Percentiles rank a stretch among this genome's conserved stretches.
These are phyloP conservation scores for Rotaria socialis DNA, from an alignment of 2,888 invertebrate species.

Conservation along the genomic window DNA sequence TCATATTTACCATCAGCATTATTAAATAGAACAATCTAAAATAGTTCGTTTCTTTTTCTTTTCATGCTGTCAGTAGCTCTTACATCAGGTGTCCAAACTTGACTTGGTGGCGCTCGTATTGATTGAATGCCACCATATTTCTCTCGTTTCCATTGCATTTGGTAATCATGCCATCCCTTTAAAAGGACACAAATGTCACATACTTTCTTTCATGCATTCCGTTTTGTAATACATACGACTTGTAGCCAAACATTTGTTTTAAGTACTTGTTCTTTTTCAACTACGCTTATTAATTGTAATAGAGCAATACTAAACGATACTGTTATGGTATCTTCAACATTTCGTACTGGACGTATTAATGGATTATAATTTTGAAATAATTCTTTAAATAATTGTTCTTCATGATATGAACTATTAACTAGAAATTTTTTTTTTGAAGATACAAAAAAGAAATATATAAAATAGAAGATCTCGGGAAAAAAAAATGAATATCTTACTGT, in stretches of 20 bases:
- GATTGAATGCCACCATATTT: constrained; percentile 36
- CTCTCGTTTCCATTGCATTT: constrained; percentile 41
- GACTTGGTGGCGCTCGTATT: constrained; percentile 38
- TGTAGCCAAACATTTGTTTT: constrained; percentile 46
- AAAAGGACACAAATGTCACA: not conserved
- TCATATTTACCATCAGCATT: constrained; percentile 48
- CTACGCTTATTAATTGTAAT: constrained; percentile 43
- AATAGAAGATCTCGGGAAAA: not conserved
- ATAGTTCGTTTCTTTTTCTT: too few relatives aligned
- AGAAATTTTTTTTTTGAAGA: not conserved
- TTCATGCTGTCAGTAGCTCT: too few relatives aligned
- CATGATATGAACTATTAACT: constrained; percentile 35
- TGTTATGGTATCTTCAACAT: constrained; percentile 38
- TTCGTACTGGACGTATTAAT: constrained; percentile 44
- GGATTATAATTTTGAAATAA: constrained; percentile 44
- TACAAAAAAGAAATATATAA: too few relatives aligned
- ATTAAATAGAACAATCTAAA: constrained; percentile 14
- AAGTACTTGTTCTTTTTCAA: constrained; percentile 46
- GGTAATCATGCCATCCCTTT: constrained; percentile 44
- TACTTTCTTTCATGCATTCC: not conserved
- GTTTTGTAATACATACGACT: not conserved
- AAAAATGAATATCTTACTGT: not conserved
- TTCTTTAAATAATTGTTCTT: constrained; percentile 39
- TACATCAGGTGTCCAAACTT: constrained; percentile 41
- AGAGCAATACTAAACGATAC: constrained; percentile 39